Conservation (phyloP, 2,113 vertebrate genomes). For the Nesospiza acunhae region DNA sequence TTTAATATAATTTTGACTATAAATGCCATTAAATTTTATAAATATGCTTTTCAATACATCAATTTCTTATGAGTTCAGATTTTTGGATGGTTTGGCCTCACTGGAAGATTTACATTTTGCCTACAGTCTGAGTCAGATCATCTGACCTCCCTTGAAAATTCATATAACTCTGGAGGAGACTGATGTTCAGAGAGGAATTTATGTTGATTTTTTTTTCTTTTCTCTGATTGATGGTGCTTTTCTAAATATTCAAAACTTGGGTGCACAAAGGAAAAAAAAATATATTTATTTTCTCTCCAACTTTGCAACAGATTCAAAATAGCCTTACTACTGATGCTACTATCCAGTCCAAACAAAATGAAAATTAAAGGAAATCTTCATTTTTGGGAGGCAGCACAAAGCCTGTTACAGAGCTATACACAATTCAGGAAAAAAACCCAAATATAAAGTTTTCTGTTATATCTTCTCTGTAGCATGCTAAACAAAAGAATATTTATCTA, state of each 20-base stretch:
- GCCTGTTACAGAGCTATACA: background rate
- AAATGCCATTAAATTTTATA: background rate
- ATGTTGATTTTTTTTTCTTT: background rate
- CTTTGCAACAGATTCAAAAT: background rate
- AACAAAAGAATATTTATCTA: background rate
- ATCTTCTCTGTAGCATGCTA: background rate
- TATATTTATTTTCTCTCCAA: background rate
- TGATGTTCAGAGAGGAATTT: background rate
- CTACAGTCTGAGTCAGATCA: background rate
- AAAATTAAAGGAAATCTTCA: background rate
- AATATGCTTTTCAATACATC: background rate
- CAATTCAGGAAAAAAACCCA: background rate
- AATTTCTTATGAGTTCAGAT: accelerated
- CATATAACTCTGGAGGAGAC: background rate
- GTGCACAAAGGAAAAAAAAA: background rate
- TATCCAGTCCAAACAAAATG: background rate
- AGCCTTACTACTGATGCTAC: background rate
- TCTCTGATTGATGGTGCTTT: background rate
- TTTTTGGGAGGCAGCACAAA: background rate
- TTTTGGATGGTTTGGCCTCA: background rate
- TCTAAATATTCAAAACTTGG: background rate
- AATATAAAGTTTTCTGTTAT: background rate
- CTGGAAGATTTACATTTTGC: background rate
- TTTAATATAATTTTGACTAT: background rate
- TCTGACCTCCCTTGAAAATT: background rate